Percentiles rank a stretch among this genome's conserved stretches.
Evolutionary conservation across 2,888 invertebrate species (phyloP).

Genomic region (Teinopalpus imperialis): DNA sequence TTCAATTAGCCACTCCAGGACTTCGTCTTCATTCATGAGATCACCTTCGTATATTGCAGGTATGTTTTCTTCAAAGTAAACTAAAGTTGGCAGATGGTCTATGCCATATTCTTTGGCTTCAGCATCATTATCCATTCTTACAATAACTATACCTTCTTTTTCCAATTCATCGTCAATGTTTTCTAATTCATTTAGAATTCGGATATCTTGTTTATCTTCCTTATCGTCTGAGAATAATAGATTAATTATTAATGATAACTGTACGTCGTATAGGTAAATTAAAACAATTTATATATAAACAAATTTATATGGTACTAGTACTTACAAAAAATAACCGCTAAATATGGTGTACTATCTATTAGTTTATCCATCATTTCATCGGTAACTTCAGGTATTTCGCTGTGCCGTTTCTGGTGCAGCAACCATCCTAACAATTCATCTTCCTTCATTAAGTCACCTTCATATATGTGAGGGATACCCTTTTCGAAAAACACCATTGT

Average conservation of each 20-base stretch:
- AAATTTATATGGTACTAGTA: slow-evolving; percentile 36
- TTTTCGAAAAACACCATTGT: slow-evolving; percentile 90
- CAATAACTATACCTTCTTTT: slow-evolving; percentile 94
- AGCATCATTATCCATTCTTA: slow-evolving; percentile 93
- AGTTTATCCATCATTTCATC: slow-evolving; percentile 97
- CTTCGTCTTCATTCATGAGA: slow-evolving; percentile 94
- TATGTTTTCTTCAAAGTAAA: slow-evolving; percentile 95
- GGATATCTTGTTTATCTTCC: slow-evolving; percentile 93
- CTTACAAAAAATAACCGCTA: slow-evolving; percentile 96
- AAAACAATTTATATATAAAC: neutral
- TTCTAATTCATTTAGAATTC: slow-evolving; percentile 93
- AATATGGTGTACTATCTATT: slow-evolving; percentile 88
- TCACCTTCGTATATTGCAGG: slow-evolving; percentile 96
- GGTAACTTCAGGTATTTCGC: slow-evolving; percentile 95
- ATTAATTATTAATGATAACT: slow-evolving; percentile 6
- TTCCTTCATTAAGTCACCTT: slow-evolving; percentile 94
- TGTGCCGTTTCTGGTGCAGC: slow-evolving; percentile 93
- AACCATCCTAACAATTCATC: slow-evolving; percentile 95
- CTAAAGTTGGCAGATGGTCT: slow-evolving; percentile 91
- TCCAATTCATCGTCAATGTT: slow-evolving; percentile 96
- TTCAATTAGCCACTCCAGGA: slow-evolving; percentile 92
- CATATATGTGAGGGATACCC: slow-evolving; percentile 87
- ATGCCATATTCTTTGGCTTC: slow-evolving; percentile 96
- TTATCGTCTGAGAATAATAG: slow-evolving; percentile 87
- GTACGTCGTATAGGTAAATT: neutral